Conservation (phyloP, 2,113 vertebrate genomes). For the Agapornis roseicollis region DNA sequence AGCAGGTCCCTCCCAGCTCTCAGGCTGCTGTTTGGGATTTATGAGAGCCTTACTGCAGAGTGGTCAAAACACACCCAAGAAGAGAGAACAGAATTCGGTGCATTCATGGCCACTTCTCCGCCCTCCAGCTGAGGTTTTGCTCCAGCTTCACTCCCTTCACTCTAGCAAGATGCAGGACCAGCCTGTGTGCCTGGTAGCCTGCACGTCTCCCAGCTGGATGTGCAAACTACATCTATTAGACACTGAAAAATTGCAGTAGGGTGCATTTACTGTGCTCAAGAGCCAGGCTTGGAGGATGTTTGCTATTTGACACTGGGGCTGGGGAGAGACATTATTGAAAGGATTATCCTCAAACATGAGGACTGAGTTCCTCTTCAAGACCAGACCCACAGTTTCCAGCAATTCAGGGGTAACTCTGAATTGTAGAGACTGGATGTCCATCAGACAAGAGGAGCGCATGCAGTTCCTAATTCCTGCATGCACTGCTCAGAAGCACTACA, state of each 20-base stretch:
- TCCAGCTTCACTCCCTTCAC: neutral
- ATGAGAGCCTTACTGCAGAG: neutral
- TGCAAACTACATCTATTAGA: neutral
- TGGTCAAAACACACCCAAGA: neutral
- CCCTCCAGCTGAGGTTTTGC: neutral
- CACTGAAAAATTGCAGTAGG: neutral
- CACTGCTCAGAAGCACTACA: neutral
- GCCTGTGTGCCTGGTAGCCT: neutral
- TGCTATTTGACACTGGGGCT: neutral
- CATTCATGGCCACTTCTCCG: neutral
- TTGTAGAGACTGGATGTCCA: accelerated
- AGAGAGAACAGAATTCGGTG: neutral
- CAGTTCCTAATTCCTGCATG: neutral
- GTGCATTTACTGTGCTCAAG: neutral
- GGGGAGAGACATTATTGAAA: neutral
- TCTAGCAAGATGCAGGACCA: accelerated
- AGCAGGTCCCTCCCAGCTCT: neutral
- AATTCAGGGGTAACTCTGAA: neutral
- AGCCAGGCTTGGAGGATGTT: neutral
- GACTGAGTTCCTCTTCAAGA: neutral
- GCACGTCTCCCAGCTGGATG: neutral
- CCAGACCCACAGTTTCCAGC: neutral
- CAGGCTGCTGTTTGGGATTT: neutral
- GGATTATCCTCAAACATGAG: neutral
- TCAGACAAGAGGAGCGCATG: neutral